These are phyloP conservation scores for Netelia melanura DNA, from an alignment of 2,888 invertebrate species.

Conservation along the genomic window DNA sequence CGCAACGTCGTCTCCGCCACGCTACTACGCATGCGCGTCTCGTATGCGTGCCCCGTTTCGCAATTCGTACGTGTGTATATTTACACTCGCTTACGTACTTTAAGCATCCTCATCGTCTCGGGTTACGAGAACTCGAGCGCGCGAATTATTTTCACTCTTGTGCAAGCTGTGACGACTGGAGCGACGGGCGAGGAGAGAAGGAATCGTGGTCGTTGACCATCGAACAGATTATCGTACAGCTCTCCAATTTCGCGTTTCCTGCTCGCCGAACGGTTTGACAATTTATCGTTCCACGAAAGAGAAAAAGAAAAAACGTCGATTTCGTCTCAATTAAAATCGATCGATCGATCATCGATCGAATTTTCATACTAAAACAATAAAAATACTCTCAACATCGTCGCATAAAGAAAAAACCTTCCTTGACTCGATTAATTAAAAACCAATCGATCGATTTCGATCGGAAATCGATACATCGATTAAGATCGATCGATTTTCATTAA, in stretches of 20 bases:
- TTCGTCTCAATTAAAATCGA: background rate
- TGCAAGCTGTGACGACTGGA: constrained; percentile 29
- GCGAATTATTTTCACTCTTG: constrained; percentile 58
- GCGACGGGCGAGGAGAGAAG: constrained; percentile 52
- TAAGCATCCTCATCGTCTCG: constrained; percentile 57
- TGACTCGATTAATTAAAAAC: no score
- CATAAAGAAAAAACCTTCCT: no score
- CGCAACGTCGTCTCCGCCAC: background rate
- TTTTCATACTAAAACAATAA: no score
- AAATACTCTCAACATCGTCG: no score
- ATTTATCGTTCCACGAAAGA: background rate
- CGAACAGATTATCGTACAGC: constrained; percentile 41
- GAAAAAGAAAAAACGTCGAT: background rate
- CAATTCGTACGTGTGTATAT: constrained; percentile 7
- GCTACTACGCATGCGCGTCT: background rate
- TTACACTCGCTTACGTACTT: constrained; percentile 29
- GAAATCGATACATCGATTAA: no score
- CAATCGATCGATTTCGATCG: no score
- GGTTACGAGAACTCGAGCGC: constrained; percentile 62
- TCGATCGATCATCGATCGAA: no score
- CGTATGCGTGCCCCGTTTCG: constrained; percentile 14
- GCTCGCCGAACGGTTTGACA: constrained; percentile 11
- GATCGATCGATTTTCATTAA: no score
- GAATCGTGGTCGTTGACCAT: constrained; percentile 56
- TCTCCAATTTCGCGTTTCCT: constrained; percentile 65